Percentiles rank a stretch among this genome's conserved stretches.
phyloP scores from a whole-genome alignment of 2,797 vertebrate genomes.

The Micropoecilia bifurca region DNA sequence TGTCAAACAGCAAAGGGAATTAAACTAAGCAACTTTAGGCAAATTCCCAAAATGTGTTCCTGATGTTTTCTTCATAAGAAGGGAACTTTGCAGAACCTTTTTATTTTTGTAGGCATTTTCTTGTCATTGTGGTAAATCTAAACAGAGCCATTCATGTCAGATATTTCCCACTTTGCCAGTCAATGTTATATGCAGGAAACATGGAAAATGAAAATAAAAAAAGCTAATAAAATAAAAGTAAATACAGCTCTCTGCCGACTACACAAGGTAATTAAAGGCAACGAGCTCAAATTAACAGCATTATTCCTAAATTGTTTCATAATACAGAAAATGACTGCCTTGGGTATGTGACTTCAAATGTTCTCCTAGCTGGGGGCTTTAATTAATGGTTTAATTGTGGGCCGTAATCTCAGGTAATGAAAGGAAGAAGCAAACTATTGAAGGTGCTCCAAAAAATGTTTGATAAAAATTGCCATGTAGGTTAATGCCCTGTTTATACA shows the following conservation, averaged over 20 bases:
- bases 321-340: neutral
- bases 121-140: neutral
- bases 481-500: neutral
- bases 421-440: neutral
- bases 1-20: neutral
- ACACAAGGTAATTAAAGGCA: neutral
- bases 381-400: neutral
- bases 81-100: neutral
- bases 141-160: neutral
- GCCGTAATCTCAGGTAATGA: neutral
- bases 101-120: neutral
- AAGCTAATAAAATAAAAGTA: neutral
- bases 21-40: neutral
- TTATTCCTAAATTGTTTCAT: neutral
- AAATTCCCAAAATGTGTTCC: too few relatives aligned
- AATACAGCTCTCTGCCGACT: neutral
- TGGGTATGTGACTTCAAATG: neutral
- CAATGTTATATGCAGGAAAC: neutral
- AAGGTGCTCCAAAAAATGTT: neutral
- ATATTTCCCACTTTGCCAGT: neutral
- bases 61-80: neutral
- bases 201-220: neutral
- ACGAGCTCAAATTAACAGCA: neutral
- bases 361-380: neutral
- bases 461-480: neutral